These are phyloP conservation scores for Diarsia dahlii DNA, from an alignment of 2,888 invertebrate species.

Conservation along the genomic window DNA sequence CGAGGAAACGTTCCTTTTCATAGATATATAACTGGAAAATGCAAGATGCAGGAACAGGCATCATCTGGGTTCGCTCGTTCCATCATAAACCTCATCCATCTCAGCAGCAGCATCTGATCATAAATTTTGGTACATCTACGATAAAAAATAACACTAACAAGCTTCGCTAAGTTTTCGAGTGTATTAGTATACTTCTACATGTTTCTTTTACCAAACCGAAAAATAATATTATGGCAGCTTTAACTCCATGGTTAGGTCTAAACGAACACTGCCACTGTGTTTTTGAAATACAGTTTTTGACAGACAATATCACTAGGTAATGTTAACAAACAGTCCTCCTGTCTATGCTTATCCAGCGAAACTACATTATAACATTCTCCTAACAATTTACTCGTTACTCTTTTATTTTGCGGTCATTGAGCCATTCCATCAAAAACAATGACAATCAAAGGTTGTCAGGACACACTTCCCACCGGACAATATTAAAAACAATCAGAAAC, in stretches of 20 bases:
- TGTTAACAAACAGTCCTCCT: background rate
- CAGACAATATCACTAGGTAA: background rate
- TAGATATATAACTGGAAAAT: too few species aligned
- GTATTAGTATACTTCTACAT: background rate
- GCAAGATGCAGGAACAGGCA: too few species aligned
- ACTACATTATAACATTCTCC: background rate
- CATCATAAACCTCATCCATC: too few species aligned
- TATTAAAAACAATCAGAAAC: conserved; percentile 55
- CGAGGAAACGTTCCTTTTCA: too few species aligned
- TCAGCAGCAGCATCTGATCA: too few species aligned
- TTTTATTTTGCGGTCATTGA: conserved; percentile 14
- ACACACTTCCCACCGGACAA: conserved; percentile 42
- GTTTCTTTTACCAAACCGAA: background rate
- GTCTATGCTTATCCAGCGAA: background rate
- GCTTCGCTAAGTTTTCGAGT: background rate
- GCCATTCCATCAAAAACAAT: conserved; percentile 15
- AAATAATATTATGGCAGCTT: background rate
- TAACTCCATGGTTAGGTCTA: background rate
- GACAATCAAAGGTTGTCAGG: conserved; percentile 27
- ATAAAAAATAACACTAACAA: background rate
- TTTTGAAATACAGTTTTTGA: background rate
- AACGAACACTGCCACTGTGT: background rate
- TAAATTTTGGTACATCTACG: background rate
- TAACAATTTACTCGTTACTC: background rate
- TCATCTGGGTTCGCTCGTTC: too few species aligned